Percentiles rank a stretch among this genome's conserved stretches.
Conservation (phyloP, 2,888 invertebrate genomes). For the Augiades crinisus region DNA sequence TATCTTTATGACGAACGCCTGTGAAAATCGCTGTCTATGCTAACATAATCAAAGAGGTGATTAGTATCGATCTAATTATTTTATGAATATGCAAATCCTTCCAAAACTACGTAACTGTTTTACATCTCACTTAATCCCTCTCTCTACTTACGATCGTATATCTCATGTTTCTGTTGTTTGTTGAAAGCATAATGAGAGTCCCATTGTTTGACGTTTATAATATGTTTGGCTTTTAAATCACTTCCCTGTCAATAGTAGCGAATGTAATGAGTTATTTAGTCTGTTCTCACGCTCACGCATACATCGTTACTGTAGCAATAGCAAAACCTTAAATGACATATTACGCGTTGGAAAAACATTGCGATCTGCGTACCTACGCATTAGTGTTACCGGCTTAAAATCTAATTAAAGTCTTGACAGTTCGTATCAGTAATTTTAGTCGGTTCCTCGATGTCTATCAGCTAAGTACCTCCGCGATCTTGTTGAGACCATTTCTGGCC, state of each 20-base stretch:
- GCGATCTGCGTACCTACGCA: neutral
- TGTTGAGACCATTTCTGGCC: no score
- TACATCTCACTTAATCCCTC: neutral
- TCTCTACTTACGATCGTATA: neutral
- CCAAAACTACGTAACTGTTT: neutral
- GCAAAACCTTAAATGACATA: neutral
- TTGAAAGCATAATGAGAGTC: neutral
- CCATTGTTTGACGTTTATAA: slow-evolving; percentile 9
- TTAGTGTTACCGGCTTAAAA: neutral
- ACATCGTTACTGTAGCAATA: slow-evolving; percentile 22
- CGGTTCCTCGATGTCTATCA: neutral
- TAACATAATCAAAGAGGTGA: no score
- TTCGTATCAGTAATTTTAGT: neutral
- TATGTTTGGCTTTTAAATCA: slow-evolving; percentile 17
- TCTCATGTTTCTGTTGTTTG: neutral
- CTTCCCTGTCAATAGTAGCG: slow-evolving; percentile 24
- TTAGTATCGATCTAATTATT: no score
- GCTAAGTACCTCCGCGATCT: neutral
- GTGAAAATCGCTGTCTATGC: no score
- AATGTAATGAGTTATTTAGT: slow-evolving; percentile 27
- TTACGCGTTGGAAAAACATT: neutral
- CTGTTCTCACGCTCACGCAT: slow-evolving; percentile 48
- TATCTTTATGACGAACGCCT: no score
- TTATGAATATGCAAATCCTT: no score
- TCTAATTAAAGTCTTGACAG: neutral